Evolutionary conservation across 2,888 invertebrate species (phyloP).

Genomic region (Mythimna loreyi): DNA sequence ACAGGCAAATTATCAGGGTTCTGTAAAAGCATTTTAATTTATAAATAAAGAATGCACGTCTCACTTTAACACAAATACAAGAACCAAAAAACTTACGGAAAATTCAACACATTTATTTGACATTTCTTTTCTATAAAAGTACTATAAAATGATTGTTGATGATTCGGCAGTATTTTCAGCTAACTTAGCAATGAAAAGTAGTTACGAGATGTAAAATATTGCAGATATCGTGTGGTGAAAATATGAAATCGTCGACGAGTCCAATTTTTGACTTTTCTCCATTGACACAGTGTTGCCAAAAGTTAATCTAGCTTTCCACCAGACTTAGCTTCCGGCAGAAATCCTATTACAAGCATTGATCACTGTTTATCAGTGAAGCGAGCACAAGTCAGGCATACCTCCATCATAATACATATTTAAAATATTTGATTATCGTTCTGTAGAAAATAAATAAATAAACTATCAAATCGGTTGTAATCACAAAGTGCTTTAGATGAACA

Average conservation of each 20-base stretch:
- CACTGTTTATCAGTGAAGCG: no score
- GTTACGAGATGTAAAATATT: constrained; percentile 18
- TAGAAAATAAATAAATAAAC: no score
- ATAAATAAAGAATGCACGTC: constrained; percentile 46
- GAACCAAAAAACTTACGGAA: constrained; percentile 66
- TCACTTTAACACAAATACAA: constrained; percentile 4
- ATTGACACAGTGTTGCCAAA: background rate
- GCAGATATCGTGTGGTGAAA: constrained; percentile 1
- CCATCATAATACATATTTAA: no score
- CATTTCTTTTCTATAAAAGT: constrained; percentile 61
- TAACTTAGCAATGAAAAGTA: background rate
- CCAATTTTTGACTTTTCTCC: constrained; percentile 51
- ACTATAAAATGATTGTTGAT: constrained; percentile 2
- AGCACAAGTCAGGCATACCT: no score
- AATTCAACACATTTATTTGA: constrained; percentile 67
- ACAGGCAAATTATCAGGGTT: constrained; percentile 91
- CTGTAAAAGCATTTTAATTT: constrained; percentile 77
- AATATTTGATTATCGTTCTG: no score
- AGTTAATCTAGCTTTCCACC: no score
- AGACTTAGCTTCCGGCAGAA: no score
- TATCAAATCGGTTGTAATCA: no score
- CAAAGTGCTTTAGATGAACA: no score
- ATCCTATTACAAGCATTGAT: no score
- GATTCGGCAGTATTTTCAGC: constrained; percentile 13
- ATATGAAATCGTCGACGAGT: constrained; percentile 61